Conservation (phyloP, 2,797 vertebrate genomes). For the Cirrhinus molitorella region DNA sequence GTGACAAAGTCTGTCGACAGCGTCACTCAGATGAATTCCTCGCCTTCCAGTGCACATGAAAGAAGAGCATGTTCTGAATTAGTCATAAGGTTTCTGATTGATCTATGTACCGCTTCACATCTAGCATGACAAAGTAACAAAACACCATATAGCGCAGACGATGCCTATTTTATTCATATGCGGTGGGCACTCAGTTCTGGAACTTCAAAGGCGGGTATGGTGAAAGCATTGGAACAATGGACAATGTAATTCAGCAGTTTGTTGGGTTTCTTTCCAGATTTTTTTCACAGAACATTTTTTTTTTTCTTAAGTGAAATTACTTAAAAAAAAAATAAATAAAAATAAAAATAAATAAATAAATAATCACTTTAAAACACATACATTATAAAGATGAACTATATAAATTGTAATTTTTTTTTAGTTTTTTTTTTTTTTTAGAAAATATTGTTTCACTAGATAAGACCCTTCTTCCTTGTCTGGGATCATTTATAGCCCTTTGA, state of each 20-base stretch:
- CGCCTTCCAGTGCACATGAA: slow-evolving; percentile 34
- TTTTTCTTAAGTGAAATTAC: no score
- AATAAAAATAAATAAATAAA: no score
- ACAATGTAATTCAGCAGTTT: background rate
- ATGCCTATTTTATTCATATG: slow-evolving; percentile 35
- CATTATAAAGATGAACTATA: no score
- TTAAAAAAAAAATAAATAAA: no score
- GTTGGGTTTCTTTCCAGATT: background rate
- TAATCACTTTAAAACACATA: no score
- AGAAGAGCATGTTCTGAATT: slow-evolving; percentile 46
- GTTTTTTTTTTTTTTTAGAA: no score
- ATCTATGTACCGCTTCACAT: slow-evolving; percentile 43
- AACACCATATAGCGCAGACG: slow-evolving; percentile 4
- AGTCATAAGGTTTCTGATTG: slow-evolving; percentile 53
- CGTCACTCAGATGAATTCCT: slow-evolving; percentile 27
- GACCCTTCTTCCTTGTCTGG: no score
- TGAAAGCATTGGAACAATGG: background rate
- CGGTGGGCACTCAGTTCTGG: background rate
- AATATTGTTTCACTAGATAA: no score
- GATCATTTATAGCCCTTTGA: no score
- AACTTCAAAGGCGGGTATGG: background rate
- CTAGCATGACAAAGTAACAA: slow-evolving; percentile 42
- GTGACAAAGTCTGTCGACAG: slow-evolving; percentile 37
- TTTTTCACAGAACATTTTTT: no score
- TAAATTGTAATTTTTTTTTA: no score